These are phyloP conservation scores for Atherinosoma microstoma DNA, from an alignment of 2,797 vertebrate genomes.

Conservation along the genomic window DNA sequence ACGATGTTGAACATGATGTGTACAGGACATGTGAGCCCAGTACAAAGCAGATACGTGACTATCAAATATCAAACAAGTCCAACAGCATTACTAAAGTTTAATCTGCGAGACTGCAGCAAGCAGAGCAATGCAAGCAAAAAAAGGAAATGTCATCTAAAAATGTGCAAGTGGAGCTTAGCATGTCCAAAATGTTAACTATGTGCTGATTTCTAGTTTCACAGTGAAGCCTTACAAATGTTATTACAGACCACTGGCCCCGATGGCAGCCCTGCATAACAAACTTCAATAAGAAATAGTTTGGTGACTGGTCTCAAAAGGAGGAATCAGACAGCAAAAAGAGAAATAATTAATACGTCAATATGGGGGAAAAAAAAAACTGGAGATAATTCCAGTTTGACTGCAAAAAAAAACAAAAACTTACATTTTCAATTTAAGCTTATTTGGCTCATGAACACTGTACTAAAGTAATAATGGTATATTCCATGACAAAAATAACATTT, in stretches of 20 bases:
- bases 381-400: too few species aligned
- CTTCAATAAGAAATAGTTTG: not conserved
- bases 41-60: constrained; percentile 24
- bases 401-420: too few species aligned
- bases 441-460: too few species aligned
- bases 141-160: not conserved
- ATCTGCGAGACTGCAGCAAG: not conserved
- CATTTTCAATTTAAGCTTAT: too few species aligned
- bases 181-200: not conserved
- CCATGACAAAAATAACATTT: too few species aligned
- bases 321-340: not conserved
- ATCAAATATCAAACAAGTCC: constrained; percentile 30
- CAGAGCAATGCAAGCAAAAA: not conserved
- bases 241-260: not conserved
- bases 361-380: too few species aligned
- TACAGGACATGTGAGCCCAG: constrained; percentile 12
- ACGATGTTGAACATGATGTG: constrained; percentile 29
- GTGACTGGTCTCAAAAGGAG: not conserved
- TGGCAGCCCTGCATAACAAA: not conserved
- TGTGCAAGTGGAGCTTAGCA: not conserved
- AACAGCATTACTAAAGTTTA: constrained; percentile 1
- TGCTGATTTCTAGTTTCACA: not conserved
- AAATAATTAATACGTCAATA: not conserved
- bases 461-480: too few species aligned
- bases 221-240: not conserved